These are phyloP conservation scores for Drosophila putrida DNA, from an alignment of 2,888 invertebrate species.

Conservation along the genomic window DNA sequence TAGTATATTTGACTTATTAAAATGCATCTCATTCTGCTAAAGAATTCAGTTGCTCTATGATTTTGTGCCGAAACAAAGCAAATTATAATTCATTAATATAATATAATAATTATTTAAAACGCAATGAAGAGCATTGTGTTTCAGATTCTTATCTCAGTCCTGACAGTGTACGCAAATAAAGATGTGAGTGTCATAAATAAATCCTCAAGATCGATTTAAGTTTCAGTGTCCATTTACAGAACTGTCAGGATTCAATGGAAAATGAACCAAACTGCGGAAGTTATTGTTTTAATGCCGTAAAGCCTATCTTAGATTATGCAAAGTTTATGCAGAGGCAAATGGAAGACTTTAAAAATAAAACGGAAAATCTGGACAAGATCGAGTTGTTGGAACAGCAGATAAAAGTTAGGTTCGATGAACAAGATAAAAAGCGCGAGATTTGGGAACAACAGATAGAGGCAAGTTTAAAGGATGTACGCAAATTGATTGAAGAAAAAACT, in stretches of 20 bases:
- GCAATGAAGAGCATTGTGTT: not conserved
- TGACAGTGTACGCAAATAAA: not conserved
- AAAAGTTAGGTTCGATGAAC: not conserved
- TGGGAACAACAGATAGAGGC: not conserved
- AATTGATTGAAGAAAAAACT: not conserved
- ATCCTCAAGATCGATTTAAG: not conserved
- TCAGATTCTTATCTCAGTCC: not conserved
- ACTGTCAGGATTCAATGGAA: not conserved
- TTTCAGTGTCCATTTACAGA: not conserved
- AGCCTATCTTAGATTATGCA: not conserved
- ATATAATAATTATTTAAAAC: not conserved
- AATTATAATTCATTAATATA: too few relatives aligned
- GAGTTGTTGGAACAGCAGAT: not conserved
- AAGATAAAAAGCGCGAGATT: not conserved
- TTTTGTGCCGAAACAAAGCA: too few relatives aligned
- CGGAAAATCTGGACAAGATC: not conserved
- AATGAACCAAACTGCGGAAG: conserved; percentile 2
- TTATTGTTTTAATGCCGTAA: conserved; percentile 4
- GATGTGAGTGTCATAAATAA: not conserved
- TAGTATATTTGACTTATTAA: too few relatives aligned
- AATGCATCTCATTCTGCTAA: too few relatives aligned
- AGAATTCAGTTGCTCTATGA: too few relatives aligned
- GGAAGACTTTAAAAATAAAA: not conserved
- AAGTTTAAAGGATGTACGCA: not conserved
- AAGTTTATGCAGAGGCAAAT: conserved; percentile 4